phyloP scores from a whole-genome alignment of 2,797 vertebrate species.

The Thaleichthys pacificus region DNA sequence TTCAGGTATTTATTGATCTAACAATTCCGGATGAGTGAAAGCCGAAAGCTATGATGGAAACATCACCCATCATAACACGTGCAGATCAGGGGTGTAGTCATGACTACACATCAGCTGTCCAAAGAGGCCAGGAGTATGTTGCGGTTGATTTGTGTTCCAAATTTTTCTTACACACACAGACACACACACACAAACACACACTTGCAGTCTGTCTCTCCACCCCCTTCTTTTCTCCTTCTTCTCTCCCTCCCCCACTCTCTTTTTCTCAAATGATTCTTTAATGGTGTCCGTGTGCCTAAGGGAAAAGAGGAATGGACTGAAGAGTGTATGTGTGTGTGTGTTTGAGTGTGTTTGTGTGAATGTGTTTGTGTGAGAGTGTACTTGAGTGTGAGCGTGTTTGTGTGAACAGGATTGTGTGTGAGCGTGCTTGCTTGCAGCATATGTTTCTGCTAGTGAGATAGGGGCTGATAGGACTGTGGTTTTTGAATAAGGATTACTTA shows the following conservation, averaged over 20 bases:
- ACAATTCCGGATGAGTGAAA: not conserved
- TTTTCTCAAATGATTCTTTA: constrained; percentile 41
- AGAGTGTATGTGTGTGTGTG: not conserved
- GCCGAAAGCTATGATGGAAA: not conserved
- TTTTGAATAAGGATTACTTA: constrained; percentile 23
- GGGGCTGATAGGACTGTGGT: constrained; percentile 10
- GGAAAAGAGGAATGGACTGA: constrained; percentile 29
- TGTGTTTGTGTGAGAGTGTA: no score
- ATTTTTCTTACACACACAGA: not conserved
- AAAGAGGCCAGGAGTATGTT: not conserved
- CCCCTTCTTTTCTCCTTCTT: not conserved
- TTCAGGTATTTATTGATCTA: not conserved
- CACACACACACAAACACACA: not conserved
- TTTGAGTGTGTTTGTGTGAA: not conserved
- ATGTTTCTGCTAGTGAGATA: not conserved
- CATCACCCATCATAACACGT: not conserved
- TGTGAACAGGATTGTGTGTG: not conserved
- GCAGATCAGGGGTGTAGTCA: not conserved
- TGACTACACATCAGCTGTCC: not conserved
- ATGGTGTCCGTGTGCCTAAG: constrained; percentile 55
- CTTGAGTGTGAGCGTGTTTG: not conserved
- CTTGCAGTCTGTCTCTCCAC: not conserved
- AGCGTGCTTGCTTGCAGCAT: no score
- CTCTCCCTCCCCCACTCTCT: constrained; percentile 10
- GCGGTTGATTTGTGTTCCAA: not conserved